Base-by-base conservation (phyloP, 1,140 invertebrate species). In the Cyclina sinensis region DNA sequence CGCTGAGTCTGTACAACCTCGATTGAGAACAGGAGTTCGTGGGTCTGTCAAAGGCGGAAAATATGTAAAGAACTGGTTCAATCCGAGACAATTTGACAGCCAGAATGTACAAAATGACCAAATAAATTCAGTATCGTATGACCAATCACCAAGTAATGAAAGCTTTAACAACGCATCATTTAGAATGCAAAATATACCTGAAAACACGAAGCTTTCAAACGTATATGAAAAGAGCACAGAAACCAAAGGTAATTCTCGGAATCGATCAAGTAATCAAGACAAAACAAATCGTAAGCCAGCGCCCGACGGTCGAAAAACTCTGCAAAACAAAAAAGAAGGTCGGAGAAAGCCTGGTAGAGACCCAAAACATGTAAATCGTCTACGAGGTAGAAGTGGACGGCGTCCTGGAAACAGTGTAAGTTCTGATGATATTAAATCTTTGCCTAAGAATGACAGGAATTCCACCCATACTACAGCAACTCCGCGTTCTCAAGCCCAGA, bases 31-130 rank as follows among this genome's bases (percentile, higher is more conserved):
- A 18, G 0, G 9, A n/a, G 37, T 21, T 30, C 21, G 18, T 3
- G 32, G 4, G 1, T 35, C 57, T 21, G 48, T 62, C 18, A 57
- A 80, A 12, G 78, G 39, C 5, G 51, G 78, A n/a, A 18, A 39
- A 18, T 57, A 59, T 62, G 39, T 62, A 14, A 80, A 57, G 32
- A 57, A 57, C 27, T 43, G 51, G 35, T 80, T 57, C 27, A 4
- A 30, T 37, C 57, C 78, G 32, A 80, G 78, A 39, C 27, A 62
- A 12, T 59, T 80, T 54, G 4, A 46, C 35, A 43, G 32, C 51
- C 21, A n/a, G n/a, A n/a, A n/a, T n/a, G n/a, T n/a, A n/a, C n/a
- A 3, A 74, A 39, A 18, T 37, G 1, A 27, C 18, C 30, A 81
- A 9, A 27, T 1, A 1, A 30, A 70, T 21, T n/a, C n/a, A n/a